A percentile compares a stretch with the other conserved stretches of the same genome.
Evolutionary conservation across 2,797 vertebrate species (phyloP).

Genomic region (Momotus momota): DNA sequence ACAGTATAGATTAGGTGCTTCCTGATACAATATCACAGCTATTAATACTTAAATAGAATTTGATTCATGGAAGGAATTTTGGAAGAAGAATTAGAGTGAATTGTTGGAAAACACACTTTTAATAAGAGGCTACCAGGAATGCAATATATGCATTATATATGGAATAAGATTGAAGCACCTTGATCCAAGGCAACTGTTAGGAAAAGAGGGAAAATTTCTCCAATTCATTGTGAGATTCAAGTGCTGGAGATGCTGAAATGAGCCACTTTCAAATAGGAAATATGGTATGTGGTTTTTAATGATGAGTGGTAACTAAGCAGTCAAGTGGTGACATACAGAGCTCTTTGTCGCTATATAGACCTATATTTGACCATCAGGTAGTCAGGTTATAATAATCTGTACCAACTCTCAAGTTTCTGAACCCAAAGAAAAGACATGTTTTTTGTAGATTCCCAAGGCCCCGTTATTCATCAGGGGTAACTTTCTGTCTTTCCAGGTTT

Average conservation of each 20-base stretch:
- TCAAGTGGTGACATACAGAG: background rate
- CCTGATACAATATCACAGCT: background rate
- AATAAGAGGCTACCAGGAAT: background rate
- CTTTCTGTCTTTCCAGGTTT: slow-evolving; percentile 79
- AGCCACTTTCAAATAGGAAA: background rate
- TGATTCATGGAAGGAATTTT: background rate
- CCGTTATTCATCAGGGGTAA: background rate
- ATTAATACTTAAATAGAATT: background rate
- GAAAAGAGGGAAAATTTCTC: background rate
- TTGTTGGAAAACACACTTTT: background rate
- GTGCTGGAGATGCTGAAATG: background rate
- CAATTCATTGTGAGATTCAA: background rate
- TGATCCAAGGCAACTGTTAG: background rate
- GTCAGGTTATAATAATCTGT: background rate
- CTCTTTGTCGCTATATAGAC: background rate
- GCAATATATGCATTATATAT: background rate
- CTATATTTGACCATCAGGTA: background rate
- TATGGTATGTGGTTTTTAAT: background rate
- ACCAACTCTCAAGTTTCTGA: background rate
- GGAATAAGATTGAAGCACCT: background rate
- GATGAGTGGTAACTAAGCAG: background rate
- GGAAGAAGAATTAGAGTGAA: background rate
- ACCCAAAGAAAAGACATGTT: fast-evolving
- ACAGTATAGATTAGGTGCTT: background rate
- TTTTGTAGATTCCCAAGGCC: background rate